Percentiles rank a stretch among this genome's conserved stretches.
Evolutionary conservation across 2,888 invertebrate genomes (phyloP).

Genomic region (Ctena decussata): DNA sequence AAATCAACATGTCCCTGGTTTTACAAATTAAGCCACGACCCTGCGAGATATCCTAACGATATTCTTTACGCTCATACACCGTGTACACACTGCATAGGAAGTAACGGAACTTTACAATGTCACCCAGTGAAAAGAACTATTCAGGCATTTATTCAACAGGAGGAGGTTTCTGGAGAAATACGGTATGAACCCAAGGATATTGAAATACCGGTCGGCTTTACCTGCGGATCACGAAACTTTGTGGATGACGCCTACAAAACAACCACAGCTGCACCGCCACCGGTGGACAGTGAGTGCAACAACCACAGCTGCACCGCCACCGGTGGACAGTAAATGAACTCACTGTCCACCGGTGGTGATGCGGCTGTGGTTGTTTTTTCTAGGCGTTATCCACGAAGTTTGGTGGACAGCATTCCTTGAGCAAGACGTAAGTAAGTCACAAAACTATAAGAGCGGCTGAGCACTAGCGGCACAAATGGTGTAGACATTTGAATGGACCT

Average conservation of each 20-base stretch:
- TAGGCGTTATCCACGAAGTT: no score
- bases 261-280: neutral
- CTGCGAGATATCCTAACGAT: neutral
- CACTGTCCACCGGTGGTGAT: no score
- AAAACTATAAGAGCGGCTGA: no score
- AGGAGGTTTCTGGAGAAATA: neutral
- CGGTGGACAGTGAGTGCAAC: no score
- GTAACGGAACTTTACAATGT: neutral
- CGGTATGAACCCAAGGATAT: neutral
- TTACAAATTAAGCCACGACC: neutral
- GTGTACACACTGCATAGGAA: no score
- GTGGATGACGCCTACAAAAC: neutral
- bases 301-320: neutral
- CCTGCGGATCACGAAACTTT: neutral
- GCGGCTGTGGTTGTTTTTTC: no score
- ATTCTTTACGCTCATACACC: no score
- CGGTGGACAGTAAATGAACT: no score
- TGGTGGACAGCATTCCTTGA: no score
- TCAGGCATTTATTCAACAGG: neutral
- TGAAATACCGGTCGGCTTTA: neutral
- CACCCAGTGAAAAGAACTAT: neutral
- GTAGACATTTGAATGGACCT: no score
- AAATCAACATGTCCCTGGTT: slow-evolving; percentile 1
- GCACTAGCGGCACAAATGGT: no score
- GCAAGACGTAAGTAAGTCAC: no score